Conservation (phyloP, 2,113 vertebrate genomes). For the Salvator merianae region DNA sequence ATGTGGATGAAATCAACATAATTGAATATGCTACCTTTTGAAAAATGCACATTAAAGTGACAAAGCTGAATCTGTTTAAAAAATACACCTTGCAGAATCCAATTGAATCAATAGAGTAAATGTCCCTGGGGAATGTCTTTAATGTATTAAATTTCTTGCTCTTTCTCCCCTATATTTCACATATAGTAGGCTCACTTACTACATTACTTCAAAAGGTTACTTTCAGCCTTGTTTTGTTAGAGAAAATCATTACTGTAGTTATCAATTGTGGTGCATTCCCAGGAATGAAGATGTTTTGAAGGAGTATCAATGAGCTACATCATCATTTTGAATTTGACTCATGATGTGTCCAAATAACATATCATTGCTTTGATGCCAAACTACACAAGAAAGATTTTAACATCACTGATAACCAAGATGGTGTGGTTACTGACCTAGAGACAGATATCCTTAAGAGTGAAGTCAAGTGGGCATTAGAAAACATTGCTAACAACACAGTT, state of each 20-base stretch:
- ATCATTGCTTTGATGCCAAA: constrained; percentile 12
- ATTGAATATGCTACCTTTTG: constrained; percentile 8
- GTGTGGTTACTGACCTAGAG: no score
- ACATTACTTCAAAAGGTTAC: neutral
- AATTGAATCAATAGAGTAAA: neutral
- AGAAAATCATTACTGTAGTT: neutral
- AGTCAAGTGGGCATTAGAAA: no score
- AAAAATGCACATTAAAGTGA: constrained; percentile 16
- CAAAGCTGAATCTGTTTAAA: constrained; percentile 1
- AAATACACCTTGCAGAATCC: neutral
- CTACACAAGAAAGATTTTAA: no score
- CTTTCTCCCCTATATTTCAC: neutral
- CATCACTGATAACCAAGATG: no score
- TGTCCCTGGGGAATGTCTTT: neutral
- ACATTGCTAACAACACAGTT: no score
- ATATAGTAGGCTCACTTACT: neutral
- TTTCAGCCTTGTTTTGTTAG: neutral
- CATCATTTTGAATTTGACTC: constrained; percentile 9
- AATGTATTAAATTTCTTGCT: constrained; percentile 4
- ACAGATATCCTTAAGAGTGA: no score
- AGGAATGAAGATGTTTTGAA: neutral
- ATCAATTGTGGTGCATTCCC: constrained; percentile 19
- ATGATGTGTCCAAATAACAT: neutral
- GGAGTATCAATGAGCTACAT: constrained; percentile 3
- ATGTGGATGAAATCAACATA: constrained; percentile 6